Evolutionary conservation across 2,888 invertebrate genomes (phyloP).

Genomic region (Eubasilissa splendida): DNA sequence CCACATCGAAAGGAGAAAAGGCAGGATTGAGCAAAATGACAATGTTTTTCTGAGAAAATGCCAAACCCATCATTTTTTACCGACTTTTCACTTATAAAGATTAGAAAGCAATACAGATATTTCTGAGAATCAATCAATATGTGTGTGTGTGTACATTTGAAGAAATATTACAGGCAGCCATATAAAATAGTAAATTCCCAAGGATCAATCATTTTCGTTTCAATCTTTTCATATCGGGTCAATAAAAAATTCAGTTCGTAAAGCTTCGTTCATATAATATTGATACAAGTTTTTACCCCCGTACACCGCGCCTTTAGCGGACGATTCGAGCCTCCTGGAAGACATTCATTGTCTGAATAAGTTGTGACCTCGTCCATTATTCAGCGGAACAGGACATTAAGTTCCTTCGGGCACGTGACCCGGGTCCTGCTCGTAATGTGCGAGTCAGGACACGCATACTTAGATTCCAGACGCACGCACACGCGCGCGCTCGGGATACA

Average conservation of each 20-base stretch:
- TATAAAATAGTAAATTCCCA: background rate
- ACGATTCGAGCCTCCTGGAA: background rate
- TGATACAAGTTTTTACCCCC: constrained; percentile 6
- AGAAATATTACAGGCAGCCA: no score
- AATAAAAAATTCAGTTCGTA: constrained; percentile 9
- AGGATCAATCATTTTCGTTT: constrained; percentile 1
- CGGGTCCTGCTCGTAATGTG: background rate
- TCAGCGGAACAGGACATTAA: constrained; percentile 23
- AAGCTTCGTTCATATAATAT: background rate
- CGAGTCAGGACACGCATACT: background rate
- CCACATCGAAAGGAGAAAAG: no score
- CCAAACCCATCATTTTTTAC: no score
- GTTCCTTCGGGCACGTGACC: constrained; percentile 5
- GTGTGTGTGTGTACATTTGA: no score
- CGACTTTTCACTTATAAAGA: no score
- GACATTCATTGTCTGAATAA: constrained; percentile 40
- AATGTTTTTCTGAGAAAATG: no score
- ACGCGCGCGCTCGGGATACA: background rate
- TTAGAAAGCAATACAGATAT: no score
- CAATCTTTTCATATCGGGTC: constrained; percentile 3
- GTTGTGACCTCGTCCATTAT: constrained; percentile 31
- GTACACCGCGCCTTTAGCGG: background rate
- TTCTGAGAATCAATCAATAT: no score
- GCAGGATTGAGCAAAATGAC: no score
- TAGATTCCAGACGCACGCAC: background rate